These are phyloP conservation scores for Mico argentatus DNA, from an alignment of 2,797 vertebrate species.

Conservation along the genomic window DNA sequence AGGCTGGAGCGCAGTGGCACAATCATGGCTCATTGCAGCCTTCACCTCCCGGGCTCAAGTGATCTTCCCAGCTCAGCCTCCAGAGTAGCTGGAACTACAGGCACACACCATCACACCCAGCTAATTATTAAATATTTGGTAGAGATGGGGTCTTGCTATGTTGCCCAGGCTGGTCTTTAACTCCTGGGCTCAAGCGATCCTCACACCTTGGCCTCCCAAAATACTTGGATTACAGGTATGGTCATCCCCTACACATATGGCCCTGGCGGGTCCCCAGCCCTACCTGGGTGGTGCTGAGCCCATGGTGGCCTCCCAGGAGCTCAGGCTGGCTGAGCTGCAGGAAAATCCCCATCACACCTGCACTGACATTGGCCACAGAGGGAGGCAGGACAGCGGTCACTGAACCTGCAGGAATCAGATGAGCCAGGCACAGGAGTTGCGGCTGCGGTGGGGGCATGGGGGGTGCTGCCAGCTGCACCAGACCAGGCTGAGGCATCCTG, in stretches of 20 bases:
- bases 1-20: background rate
- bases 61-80: background rate
- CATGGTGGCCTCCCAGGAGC: background rate
- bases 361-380: rapidly evolving
- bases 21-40: background rate
- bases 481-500: background rate
- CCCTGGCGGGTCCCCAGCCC: background rate
- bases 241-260: too few relatives aligned
- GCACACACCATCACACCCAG: background rate
- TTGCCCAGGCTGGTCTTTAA: background rate
- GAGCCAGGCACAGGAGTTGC: background rate
- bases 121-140: background rate
- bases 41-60: background rate
- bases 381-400: background rate
- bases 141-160: background rate
- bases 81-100: background rate
- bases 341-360: rapidly evolving
- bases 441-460: rapidly evolving
- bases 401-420: background rate
- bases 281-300: background rate
- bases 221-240: background rate
- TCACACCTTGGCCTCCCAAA: background rate
- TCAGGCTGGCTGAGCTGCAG: background rate
- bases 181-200: background rate
- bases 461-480: background rate